phyloP scores from a whole-genome alignment of 2,113 vertebrate genomes.

The Labeo rohita region DNA sequence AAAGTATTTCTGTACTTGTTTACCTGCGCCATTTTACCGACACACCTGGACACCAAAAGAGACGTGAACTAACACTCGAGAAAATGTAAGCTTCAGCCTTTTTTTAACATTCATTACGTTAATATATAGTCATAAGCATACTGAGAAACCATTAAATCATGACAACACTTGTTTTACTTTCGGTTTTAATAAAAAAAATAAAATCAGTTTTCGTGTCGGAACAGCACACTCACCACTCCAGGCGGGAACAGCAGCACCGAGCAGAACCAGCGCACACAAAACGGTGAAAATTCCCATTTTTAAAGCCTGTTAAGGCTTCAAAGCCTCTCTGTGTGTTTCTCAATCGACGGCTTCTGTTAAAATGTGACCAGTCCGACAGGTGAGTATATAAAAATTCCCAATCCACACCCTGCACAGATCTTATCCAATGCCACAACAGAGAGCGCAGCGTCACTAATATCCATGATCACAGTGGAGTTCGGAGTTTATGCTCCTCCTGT shows the following conservation, averaged over 20 bases:
- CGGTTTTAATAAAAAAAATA: background rate
- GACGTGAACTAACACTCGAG: background rate
- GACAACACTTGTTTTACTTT: background rate
- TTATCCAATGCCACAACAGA: background rate
- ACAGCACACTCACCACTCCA: background rate
- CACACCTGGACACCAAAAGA: background rate
- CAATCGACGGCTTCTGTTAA: background rate
- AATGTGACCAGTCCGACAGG: background rate
- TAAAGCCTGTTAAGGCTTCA: background rate
- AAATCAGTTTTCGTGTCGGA: background rate
- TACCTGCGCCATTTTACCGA: background rate
- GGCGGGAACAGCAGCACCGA: background rate
- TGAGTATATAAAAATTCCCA: background rate
- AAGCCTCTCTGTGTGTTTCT: background rate
- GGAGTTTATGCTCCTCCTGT: background rate
- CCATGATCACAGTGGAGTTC: background rate
- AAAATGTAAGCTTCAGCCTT: background rate
- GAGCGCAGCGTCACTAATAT: background rate
- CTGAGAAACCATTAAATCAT: background rate
- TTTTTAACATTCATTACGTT: background rate
- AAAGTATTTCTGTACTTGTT: slow-evolving; percentile 8
- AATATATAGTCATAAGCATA: background rate
- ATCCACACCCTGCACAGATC: background rate
- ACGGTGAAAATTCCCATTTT: background rate
- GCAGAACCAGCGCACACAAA: background rate